Percentiles rank a stretch among this genome's conserved stretches.
phyloP scores from a whole-genome alignment of 2,888 invertebrate genomes.

The Pteria penguin region DNA sequence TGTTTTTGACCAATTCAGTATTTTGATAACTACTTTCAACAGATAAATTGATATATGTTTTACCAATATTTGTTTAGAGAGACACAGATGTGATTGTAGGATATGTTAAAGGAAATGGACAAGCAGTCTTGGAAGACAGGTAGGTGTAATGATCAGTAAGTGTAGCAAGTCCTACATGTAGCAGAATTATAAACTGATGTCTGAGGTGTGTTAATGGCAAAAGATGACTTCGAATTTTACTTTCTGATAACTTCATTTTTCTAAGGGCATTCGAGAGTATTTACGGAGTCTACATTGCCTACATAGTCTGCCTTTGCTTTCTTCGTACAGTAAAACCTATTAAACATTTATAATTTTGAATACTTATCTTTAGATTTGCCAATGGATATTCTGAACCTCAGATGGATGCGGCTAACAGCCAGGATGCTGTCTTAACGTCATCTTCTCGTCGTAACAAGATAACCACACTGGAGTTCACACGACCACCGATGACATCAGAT shows the following conservation, averaged over 20 bases:
- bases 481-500: slow-evolving; percentile 52
- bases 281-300: no score
- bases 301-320: no score
- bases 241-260: no score
- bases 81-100: slow-evolving; percentile 53
- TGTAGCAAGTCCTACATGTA: no score
- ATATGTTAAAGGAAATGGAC: slow-evolving; percentile 44
- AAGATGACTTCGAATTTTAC: no score
- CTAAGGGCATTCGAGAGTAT: no score
- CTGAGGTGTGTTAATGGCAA: no score
- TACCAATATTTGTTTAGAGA: slow-evolving; percentile 36
- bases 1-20: no score
- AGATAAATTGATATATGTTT: no score
- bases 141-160: slow-evolving; percentile 28
- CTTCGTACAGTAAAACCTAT: no score
- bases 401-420: slow-evolving; percentile 43
- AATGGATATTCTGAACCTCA: slow-evolving; percentile 28
- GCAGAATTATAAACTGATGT: no score
- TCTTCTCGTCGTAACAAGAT: slow-evolving; percentile 46
- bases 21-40: slow-evolving; percentile 6
- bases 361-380: slow-evolving; percentile 7
- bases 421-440: slow-evolving; percentile 41
- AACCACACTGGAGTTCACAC: slow-evolving; percentile 54
- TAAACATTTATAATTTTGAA: neutral
- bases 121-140: slow-evolving; percentile 50